A percentile compares a stretch with the other conserved stretches of the same genome.
Conservation (phyloP, 2,113 vertebrate species). For the Pluvialis apricaria region DNA sequence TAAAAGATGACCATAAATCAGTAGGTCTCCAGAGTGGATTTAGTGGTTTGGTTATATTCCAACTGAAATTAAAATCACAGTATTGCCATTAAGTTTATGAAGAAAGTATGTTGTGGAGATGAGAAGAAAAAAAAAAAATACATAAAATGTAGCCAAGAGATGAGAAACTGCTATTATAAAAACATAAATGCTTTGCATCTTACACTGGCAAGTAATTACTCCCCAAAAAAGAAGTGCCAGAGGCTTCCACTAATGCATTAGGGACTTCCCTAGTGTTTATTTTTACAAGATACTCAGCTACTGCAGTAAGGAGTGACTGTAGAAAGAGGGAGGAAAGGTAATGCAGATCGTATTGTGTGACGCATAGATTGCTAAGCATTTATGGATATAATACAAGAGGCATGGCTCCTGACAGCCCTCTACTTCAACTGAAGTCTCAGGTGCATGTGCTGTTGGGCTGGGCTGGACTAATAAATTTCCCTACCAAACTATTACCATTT, state of each 20-base stretch:
- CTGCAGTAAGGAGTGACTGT: not conserved
- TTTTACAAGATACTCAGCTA: not conserved
- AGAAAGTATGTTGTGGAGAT: not conserved
- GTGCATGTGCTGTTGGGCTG: not conserved
- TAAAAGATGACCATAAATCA: slow-evolving; percentile 40
- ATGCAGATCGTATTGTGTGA: not conserved
- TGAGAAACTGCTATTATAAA: not conserved
- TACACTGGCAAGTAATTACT: not conserved
- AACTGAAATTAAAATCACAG: slow-evolving; percentile 1
- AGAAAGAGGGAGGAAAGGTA: not conserved
- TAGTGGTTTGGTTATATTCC: not conserved
- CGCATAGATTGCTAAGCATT: not conserved
- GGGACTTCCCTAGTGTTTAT: not conserved
- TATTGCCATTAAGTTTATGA: not conserved
- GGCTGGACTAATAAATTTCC: not conserved
- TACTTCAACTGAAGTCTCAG: not conserved
- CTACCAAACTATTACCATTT: not conserved
- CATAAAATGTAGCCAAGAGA: not conserved
- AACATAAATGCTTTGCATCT: not conserved
- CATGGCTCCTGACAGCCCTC: not conserved
- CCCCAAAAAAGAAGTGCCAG: not conserved
- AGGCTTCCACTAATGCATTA: not conserved
- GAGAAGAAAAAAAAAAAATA: not conserved
- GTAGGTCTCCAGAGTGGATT: not conserved
- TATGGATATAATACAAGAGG: not conserved